Evolutionary conservation across 2,888 invertebrate genomes (phyloP).

Genomic region (Amblyteles armatorius): DNA sequence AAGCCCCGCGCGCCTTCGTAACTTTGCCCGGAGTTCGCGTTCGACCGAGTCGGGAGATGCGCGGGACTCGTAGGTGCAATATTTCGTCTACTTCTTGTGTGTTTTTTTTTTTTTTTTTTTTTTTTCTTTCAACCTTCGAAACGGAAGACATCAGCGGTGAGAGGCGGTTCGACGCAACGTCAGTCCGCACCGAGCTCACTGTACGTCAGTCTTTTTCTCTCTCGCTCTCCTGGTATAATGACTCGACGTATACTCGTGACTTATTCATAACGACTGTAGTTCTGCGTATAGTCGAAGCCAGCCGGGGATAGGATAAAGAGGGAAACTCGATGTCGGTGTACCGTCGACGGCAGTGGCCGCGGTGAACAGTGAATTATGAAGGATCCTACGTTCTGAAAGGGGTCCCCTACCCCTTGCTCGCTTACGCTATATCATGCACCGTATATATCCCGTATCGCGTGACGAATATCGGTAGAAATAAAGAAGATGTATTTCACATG

Average conservation of each 20-base stretch:
- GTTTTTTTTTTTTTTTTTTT: background rate
- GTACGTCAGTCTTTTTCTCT: constrained; percentile 7
- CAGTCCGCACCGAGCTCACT: background rate
- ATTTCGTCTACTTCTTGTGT: background rate
- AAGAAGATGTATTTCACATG: no score
- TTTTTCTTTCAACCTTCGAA: background rate
- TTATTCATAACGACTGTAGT: constrained; percentile 58
- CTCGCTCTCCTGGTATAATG: constrained; percentile 59
- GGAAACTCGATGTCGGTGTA: constrained; percentile 43
- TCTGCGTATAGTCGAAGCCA: constrained; percentile 23
- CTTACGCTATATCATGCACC: constrained; percentile 6
- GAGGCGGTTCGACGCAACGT: constrained; percentile 2
- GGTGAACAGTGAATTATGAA: constrained; percentile 61
- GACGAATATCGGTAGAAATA: background rate
- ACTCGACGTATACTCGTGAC: constrained; percentile 60
- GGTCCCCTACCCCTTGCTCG: constrained; percentile 61
- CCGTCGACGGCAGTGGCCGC: constrained; percentile 48
- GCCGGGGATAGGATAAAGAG: constrained; percentile 46
- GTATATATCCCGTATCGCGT: background rate
- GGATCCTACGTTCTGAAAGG: constrained; percentile 55
- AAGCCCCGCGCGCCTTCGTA: background rate
- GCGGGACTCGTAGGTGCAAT: background rate
- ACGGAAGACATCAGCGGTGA: background rate
- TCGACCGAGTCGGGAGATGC: background rate
- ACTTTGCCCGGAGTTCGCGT: background rate